Base-by-base conservation (phyloP, 2,797 vertebrate species). In the Australoheros facetus region DNA sequence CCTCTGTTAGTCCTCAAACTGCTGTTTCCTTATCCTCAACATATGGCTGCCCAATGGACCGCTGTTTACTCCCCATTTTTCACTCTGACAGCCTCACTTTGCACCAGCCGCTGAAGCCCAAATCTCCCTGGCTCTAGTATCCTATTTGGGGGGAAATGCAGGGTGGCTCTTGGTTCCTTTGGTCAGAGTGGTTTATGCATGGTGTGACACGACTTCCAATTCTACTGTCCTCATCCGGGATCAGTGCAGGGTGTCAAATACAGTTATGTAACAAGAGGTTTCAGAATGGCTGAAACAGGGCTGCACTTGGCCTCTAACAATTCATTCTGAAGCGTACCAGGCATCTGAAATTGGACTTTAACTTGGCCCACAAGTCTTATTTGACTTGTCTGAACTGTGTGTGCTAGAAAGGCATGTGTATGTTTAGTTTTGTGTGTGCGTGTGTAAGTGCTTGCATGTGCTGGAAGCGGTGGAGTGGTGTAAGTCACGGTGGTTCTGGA, bases 21-120 rank as follows among this genome's bases (percentile, higher is more conserved):
- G 78, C 87, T 79, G 87, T 86, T 90, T 91, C 88, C 86, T 88
- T 85, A 73, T 75, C 81, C 86, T 51, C 79, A 82, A 89, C 94
- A 93, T 93, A 95, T 93, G 95, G 94, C 88, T 87, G 89, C 81
- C 86, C 85, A 89, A 86, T 89, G 88, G 86, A 75, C 83, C 39
- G 19, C 73, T 91, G 88, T 93, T 93, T 90, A 88, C 85, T 85
- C 80, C 85, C 89, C 85, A 93, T 96, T 94, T 93, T 87, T 95
- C 94, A 94, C 89, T 88, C 78, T 94, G 94, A 94, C 94, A 95
- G 89, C 83, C 82, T 88, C 86, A 76, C 76, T 86, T 86, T 80
- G 84, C 79, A 77, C 85, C 80, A 84, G 78, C 87, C 72, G 14
- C 76, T 60, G 51, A 45, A 81, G 64, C 75, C 72, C 64, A 70